phyloP scores from a whole-genome alignment of 1,140 invertebrate species.

The Glossosoma conforme region DNA sequence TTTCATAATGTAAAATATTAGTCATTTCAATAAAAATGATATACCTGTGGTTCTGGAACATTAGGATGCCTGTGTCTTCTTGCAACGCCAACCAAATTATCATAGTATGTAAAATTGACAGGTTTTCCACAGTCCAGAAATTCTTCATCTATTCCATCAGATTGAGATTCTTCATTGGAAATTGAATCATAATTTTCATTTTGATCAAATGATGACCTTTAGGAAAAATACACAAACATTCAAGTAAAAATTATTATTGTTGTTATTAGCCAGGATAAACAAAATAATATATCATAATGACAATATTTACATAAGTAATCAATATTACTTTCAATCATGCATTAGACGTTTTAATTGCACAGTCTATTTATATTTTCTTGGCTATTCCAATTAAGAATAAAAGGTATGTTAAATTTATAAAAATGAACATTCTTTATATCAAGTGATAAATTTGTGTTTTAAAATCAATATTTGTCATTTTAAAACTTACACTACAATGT shows the following conservation, averaged over 20 bases:
- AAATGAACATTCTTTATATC: no score
- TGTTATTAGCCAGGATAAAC: no score
- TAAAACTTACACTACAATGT: no score
- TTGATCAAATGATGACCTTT: slow-evolving; percentile 24
- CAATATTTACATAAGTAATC: no score
- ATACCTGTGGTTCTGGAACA: slow-evolving; percentile 52
- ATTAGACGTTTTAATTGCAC: not conserved
- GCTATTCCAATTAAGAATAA: not conserved
- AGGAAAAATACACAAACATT: not conserved
- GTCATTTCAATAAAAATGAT: slow-evolving; percentile 7
- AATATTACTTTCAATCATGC: no score
- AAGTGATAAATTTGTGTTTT: no score
- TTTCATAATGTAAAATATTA: not conserved
- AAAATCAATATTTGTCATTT: no score
- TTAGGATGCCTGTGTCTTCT: slow-evolving; percentile 60
- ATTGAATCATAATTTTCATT: slow-evolving; percentile 23
- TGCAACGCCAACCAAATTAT: slow-evolving; percentile 76
- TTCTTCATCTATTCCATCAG: slow-evolving; percentile 54
- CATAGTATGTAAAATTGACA: slow-evolving; percentile 84
- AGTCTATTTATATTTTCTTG: not conserved
- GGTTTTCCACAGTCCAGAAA: slow-evolving; percentile 79
- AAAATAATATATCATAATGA: no score
- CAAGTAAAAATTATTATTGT: no score
- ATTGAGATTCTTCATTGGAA: slow-evolving; percentile 35
- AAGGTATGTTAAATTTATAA: no score